Conservation (phyloP, 1,140 invertebrate genomes). For the Drosophila auraria region DNA sequence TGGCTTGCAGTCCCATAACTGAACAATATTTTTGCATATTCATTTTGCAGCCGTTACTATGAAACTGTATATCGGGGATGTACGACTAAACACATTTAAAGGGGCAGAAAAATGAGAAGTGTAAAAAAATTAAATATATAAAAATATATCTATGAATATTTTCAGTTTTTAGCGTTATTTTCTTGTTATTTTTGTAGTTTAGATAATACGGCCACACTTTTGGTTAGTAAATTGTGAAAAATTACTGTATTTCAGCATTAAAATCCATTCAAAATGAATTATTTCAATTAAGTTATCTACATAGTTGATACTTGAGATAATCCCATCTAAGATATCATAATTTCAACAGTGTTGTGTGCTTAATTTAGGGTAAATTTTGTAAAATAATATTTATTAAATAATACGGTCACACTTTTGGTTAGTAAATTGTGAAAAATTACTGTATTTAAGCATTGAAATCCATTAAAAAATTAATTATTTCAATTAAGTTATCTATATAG, state of each 20-base stretch:
- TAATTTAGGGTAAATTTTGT: too few relatives aligned
- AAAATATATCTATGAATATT: background rate
- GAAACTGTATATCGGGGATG: background rate
- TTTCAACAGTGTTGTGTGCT: rapidly evolving
- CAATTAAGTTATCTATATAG: too few relatives aligned
- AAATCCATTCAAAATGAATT: background rate
- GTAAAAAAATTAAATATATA: background rate
- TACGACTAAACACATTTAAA: background rate
- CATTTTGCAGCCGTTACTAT: constrained; percentile 1
- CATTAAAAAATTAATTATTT: background rate
- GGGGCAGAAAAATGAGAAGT: too few relatives aligned
- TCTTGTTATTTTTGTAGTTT: background rate
- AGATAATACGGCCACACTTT: background rate
- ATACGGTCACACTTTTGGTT: background rate
- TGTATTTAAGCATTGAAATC: too few relatives aligned
- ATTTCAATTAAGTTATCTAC: too few relatives aligned
- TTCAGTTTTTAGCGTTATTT: background rate
- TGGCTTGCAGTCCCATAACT: constrained; percentile 1
- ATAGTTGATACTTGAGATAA: too few relatives aligned
- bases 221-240: background rate
- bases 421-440: background rate
- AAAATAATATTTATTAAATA: background rate
- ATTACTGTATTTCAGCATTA: too few relatives aligned
- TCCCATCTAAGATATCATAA: too few relatives aligned
- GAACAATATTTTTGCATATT: constrained; percentile 26